Evolutionary conservation across 2,113 vertebrate species (phyloP), one percentile per base, ranked within the genome.

Genomic region (Cathartes aura): DNA sequence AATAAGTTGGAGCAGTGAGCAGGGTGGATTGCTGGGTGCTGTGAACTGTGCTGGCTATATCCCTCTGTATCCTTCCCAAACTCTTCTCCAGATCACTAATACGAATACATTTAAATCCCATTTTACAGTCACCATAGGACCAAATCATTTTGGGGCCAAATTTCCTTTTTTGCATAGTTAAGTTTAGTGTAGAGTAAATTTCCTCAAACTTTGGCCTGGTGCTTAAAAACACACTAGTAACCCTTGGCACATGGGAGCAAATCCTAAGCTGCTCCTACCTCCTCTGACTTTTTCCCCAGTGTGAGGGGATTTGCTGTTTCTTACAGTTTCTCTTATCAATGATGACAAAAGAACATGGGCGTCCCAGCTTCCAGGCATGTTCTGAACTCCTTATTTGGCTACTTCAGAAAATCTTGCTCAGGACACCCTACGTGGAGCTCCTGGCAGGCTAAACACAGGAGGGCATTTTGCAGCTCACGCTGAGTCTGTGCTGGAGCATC

Each of bases 161-260:
- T 87, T 90, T 93, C 82, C 59, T 86, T 95, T 88, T 80, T 73
- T 94, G 58, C 52, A 9, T 90, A 67, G 48, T 95, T 70, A 94
- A 67, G 60, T 92, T 84, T 76, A 92, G 27, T 3, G n/a, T 63
- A 82, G 83, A 94, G 73, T 84, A 82, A 80, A 84, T 91, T 91
- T 80, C 62, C 67, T 97, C 91, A 80, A 8, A 85, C 36, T 59
- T 81, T 91, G 87, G 80, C 91, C 42, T 83, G 60, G n/a, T 90
- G 71, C 85, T 95, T 97, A 94, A 94, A 93, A 87, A 62, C 81
- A 97, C 68, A 71, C 19, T 8, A 66, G 67, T 66, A 87, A 70
- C 62, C 93, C 62, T 85, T 96, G 91, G 89, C 87, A 90, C 70
- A 55, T 29, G 87, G 91, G 52, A 90, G 53, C 5, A 53, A 80